Evolutionary conservation across 2,797 vertebrate species (phyloP).

Genomic region (Cryptoprocta ferox): DNA sequence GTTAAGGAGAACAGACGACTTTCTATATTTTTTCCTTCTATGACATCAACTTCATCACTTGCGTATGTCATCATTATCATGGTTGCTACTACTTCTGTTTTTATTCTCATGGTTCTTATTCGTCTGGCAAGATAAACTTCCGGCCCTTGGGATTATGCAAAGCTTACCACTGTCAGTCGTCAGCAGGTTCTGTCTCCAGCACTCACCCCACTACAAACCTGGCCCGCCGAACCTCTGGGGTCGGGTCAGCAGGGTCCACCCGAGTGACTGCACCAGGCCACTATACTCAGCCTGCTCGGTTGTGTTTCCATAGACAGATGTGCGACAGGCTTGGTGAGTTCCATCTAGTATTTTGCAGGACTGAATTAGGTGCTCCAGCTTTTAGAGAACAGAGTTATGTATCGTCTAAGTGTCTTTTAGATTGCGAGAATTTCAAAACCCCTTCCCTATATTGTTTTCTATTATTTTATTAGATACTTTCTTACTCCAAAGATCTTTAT

Average conservation of each 20-base stretch:
- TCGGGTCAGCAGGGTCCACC: too few species aligned
- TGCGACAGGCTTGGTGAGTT: background rate
- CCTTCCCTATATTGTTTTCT: slow-evolving; percentile 53
- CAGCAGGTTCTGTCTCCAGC: background rate
- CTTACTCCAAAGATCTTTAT: slow-evolving; percentile 46
- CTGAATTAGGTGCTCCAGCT: slow-evolving; percentile 19
- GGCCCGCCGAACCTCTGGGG: background rate
- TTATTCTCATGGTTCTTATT: background rate
- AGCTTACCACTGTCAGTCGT: background rate
- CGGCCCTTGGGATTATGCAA: background rate
- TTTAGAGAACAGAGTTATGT: slow-evolving; percentile 46
- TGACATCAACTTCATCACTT: background rate
- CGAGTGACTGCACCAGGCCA: background rate
- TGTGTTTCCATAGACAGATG: background rate
- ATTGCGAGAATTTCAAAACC: background rate
- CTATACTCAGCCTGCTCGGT: background rate
- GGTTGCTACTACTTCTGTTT: background rate
- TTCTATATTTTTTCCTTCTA: background rate
- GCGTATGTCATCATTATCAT: background rate
- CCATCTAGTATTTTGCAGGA: background rate
- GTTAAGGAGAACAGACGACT: background rate
- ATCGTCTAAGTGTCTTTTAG: slow-evolving; percentile 36
- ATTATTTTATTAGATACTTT: slow-evolving; percentile 49
- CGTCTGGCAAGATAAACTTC: background rate
- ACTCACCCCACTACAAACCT: background rate